Evolutionary conservation across 2,888 invertebrate genomes (phyloP).

Genomic region (Hermodice carunculata): DNA sequence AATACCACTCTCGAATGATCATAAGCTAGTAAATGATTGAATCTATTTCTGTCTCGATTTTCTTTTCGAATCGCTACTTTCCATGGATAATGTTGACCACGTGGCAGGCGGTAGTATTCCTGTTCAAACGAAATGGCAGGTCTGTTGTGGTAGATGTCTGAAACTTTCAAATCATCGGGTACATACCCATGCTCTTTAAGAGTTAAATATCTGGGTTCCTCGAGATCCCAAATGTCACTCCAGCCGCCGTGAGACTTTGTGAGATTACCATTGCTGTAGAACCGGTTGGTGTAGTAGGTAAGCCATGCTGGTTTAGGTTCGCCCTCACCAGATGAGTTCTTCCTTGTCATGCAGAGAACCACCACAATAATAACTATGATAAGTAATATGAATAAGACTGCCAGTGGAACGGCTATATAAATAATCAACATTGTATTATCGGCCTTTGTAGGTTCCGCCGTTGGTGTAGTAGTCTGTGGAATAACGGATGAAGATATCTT

Average conservation of each 20-base stretch:
- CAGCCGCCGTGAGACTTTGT: conserved; percentile 21
- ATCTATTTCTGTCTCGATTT: conserved; percentile 60
- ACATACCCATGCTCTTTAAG: conserved; percentile 19
- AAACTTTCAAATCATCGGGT: conserved; percentile 34
- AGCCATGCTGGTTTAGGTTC: conserved; percentile 31
- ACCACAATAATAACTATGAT: too few relatives aligned
- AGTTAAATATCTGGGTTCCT: conserved; percentile 26
- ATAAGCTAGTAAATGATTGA: conserved; percentile 65
- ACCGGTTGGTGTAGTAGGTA: conserved; percentile 19
- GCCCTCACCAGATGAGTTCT: too few relatives aligned
- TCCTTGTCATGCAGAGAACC: too few relatives aligned
- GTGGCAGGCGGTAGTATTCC: conserved; percentile 62
- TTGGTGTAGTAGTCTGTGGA: background rate
- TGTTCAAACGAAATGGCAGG: conserved; percentile 51
- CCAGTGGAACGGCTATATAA: background rate
- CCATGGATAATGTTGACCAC: conserved; percentile 45
- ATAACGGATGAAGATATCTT: too few relatives aligned
- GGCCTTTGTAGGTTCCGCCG: background rate
- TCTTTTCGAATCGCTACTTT: conserved; percentile 45
- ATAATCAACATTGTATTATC: background rate
- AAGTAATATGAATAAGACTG: too few relatives aligned
- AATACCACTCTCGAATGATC: conserved; percentile 63
- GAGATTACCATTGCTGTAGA: conserved; percentile 4
- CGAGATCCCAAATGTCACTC: conserved; percentile 36
- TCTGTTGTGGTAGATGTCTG: conserved; percentile 27